These are phyloP conservation scores for Tolypeutes matacus DNA, from an alignment of 2,797 vertebrate species.

Conservation along the genomic window DNA sequence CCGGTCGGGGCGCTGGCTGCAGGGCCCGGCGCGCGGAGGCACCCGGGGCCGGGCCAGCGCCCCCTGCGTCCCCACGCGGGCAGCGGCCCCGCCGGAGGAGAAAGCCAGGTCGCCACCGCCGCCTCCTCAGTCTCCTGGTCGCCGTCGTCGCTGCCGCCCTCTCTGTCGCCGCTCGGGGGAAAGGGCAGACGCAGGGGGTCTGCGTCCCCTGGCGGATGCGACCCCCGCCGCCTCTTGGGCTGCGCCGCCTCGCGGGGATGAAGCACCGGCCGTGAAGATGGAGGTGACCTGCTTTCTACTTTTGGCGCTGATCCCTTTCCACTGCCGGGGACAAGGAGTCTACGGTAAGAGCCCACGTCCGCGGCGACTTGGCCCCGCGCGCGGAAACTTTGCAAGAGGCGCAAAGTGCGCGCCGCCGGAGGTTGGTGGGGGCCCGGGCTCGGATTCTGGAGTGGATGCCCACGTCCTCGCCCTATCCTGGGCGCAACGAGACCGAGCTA, in stretches of 20 bases:
- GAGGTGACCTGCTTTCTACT: conserved; percentile 89
- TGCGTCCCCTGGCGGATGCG: conserved; percentile 82
- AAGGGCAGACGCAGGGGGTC: conserved; percentile 30
- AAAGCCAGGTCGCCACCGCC: conserved; percentile 9
- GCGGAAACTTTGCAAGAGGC: conserved; percentile 80
- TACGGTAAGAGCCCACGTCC: conserved; percentile 88
- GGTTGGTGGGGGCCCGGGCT: conserved; percentile 39
- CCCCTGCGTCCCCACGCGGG: conserved; percentile 64
- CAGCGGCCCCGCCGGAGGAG: conserved; percentile 66
- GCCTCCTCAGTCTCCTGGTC: not conserved
- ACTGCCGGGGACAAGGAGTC: conserved; percentile 89
- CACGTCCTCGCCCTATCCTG: conserved; percentile 44
- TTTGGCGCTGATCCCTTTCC: conserved; percentile 87
- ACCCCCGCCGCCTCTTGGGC: conserved; percentile 83
- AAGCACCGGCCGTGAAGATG: conserved; percentile 89
- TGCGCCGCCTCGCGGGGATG: conserved; percentile 87
- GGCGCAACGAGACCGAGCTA: not conserved
- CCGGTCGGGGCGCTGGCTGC: conserved; percentile 56
- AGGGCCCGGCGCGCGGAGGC: conserved; percentile 61
- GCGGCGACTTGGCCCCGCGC: not conserved
- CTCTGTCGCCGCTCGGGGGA: conserved; percentile 32
- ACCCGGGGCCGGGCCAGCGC: conserved; percentile 71
- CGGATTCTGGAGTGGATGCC: conserved; percentile 43
- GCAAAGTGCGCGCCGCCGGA: conserved; percentile 71
- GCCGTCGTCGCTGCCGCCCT: not conserved